These are phyloP conservation scores for Sturmia bella DNA, from an alignment of 2,888 invertebrate genomes.

Conservation along the genomic window DNA sequence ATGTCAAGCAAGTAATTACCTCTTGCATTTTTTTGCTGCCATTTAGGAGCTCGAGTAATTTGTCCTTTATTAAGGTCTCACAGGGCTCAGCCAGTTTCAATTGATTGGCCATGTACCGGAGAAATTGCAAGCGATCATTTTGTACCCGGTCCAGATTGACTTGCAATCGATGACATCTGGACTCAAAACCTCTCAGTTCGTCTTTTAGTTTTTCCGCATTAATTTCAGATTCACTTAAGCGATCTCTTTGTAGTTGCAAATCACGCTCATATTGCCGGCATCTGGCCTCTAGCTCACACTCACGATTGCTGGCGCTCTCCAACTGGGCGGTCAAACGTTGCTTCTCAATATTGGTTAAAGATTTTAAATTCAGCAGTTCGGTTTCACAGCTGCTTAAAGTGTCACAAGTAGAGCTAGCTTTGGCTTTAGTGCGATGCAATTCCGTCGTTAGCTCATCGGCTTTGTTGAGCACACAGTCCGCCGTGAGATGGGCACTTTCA, in stretches of 20 bases:
- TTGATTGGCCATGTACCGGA: slow-evolving; percentile 79
- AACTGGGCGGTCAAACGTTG: slow-evolving; percentile 88
- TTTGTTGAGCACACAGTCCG: slow-evolving; percentile 89
- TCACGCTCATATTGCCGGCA: slow-evolving; percentile 90
- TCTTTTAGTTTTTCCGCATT: slow-evolving; percentile 84
- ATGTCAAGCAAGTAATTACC: slow-evolving; percentile 82
- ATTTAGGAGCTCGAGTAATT: slow-evolving; percentile 88
- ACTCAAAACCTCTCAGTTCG: slow-evolving; percentile 81
- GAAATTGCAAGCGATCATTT: slow-evolving; percentile 80
- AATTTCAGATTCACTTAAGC: slow-evolving; percentile 88
- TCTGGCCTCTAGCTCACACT: slow-evolving; percentile 88
- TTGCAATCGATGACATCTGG: slow-evolving; percentile 81
- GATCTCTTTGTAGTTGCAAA: slow-evolving; percentile 87
- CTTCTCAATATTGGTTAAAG: slow-evolving; percentile 84
- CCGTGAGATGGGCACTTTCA: slow-evolving; percentile 85
- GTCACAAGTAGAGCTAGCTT: slow-evolving; percentile 81
- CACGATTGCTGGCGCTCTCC: slow-evolving; percentile 83
- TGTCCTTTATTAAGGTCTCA: slow-evolving; percentile 90
- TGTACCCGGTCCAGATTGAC: slow-evolving; percentile 80
- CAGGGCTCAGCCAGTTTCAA: slow-evolving; percentile 89
- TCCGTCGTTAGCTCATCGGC: slow-evolving; percentile 90
- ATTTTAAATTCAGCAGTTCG: slow-evolving; percentile 80
- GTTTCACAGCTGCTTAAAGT: slow-evolving; percentile 81
- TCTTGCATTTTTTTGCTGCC: slow-evolving; percentile 90
- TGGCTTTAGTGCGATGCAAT: slow-evolving; percentile 85